Evolutionary conservation across 2,113 vertebrate genomes (phyloP).

Genomic region (Microcebus lehilahytsara): DNA sequence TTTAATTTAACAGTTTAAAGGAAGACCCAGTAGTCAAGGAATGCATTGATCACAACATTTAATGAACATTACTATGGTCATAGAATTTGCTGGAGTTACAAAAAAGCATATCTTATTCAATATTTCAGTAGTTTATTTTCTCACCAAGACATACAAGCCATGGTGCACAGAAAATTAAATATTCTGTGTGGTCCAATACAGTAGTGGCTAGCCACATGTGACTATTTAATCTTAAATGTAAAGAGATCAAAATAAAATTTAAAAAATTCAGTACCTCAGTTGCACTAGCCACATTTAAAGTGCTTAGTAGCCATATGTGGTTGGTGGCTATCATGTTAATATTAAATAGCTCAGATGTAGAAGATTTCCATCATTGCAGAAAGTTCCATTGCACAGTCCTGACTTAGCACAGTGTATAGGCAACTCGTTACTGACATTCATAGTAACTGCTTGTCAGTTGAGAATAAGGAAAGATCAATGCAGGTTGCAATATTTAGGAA

Average conservation of each 20-base stretch:
- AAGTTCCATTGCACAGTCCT: neutral
- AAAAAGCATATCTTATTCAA: neutral
- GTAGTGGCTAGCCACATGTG: neutral
- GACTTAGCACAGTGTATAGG: neutral
- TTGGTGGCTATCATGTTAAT: neutral
- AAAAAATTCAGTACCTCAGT: neutral
- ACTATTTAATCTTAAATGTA: neutral
- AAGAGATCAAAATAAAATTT: conserved; percentile 15
- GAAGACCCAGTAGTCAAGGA: neutral
- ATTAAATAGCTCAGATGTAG: neutral
- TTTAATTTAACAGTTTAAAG: neutral
- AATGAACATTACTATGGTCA: neutral
- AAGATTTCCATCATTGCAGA: neutral
- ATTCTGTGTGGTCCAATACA: neutral
- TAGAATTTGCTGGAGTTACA: neutral
- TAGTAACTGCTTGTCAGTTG: neutral
- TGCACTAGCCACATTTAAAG: neutral
- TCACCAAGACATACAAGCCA: neutral
- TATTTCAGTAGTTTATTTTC: neutral
- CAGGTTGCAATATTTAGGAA: neutral
- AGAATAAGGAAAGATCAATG: neutral
- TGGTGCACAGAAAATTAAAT: neutral
- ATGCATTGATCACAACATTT: neutral
- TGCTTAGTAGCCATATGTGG: neutral
- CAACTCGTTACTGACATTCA: neutral